Evolutionary conservation across 2,888 invertebrate species (phyloP), one percentile per base, ranked within the genome.

Genomic region (Apodemia hepburni): DNA sequence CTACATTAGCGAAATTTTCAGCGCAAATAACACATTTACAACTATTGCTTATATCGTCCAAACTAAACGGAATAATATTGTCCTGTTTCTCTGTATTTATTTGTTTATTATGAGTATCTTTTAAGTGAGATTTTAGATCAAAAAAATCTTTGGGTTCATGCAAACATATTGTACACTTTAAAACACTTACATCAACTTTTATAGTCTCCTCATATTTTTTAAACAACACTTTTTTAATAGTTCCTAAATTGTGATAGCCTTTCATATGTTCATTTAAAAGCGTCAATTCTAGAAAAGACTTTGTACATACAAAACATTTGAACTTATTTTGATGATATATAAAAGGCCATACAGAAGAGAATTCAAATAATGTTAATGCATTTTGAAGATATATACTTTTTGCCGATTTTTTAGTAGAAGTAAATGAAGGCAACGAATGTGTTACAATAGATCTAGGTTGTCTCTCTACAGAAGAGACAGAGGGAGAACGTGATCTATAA

Each of bases 251-350:
- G 60, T 91, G 91, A 0, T 65, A 72, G 2, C 83, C 82, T 0
- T 69, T 72, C 87, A 89, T 87, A 59, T 91, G 91, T 1, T 73
- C 69, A 60, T 85, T 84, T 11, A 91, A 68, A 3, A 81, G 64
- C 5, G 77, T 69, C 0, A 84, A 76, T 64, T 90, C 88, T 27
- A 89, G 70, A 70, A 84, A 90, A 2, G 85, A 83, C 69, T 86
- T 82, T 0, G 87, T 79, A 66, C 91, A 91, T 3, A 91, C 76
- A 68, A 90, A 89, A 66, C 91, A 91, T 75, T 89, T 89, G 62
- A 88, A 89, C 59, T 87, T 89, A 65, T 90, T 90, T 66, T 87
- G 89, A 0, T 89, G 85, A 60, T 88, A 90, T 35, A 90, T 73
- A 60, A 91, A 91, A 0, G 91, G 91, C 64, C 90, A 90, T 0